phyloP scores from a whole-genome alignment of 2,113 vertebrate genomes.

The Tragelaphus scriptus region DNA sequence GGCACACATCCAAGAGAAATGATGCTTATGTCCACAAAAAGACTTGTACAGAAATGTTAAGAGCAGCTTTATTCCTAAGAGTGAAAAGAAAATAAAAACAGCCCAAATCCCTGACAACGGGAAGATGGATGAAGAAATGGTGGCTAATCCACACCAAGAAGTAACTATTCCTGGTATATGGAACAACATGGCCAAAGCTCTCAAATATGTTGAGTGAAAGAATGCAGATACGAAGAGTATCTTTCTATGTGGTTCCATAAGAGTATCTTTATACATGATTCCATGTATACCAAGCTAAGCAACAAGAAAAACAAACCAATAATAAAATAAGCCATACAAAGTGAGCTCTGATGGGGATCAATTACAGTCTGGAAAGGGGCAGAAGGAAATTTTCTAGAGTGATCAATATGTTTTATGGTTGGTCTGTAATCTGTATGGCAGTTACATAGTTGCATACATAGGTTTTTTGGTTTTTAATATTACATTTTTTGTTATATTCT shows the following conservation, averaged over 20 bases:
- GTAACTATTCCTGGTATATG: background rate
- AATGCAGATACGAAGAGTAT: background rate
- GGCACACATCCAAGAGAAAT: background rate
- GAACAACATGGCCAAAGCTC: background rate
- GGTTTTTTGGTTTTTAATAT: background rate
- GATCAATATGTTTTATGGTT: background rate
- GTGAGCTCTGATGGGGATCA: background rate
- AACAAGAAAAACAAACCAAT: background rate
- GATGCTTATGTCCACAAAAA: background rate
- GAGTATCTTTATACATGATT: background rate
- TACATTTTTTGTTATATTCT: background rate
- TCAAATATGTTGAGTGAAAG: background rate
- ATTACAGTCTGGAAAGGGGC: background rate
- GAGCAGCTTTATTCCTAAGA: background rate
- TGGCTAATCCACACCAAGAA: background rate
- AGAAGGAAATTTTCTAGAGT: background rate
- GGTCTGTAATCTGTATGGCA: background rate
- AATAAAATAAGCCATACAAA: background rate
- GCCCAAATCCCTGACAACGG: background rate
- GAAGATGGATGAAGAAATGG: background rate
- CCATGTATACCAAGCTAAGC: background rate
- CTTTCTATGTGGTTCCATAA: background rate
- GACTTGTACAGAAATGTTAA: background rate
- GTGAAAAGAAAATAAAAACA: background rate
- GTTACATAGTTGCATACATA: background rate